Evolutionary conservation across 2,888 invertebrate species (phyloP), one percentile per base, ranked within the genome.

Genomic region (Lasioglossum malachurum): DNA sequence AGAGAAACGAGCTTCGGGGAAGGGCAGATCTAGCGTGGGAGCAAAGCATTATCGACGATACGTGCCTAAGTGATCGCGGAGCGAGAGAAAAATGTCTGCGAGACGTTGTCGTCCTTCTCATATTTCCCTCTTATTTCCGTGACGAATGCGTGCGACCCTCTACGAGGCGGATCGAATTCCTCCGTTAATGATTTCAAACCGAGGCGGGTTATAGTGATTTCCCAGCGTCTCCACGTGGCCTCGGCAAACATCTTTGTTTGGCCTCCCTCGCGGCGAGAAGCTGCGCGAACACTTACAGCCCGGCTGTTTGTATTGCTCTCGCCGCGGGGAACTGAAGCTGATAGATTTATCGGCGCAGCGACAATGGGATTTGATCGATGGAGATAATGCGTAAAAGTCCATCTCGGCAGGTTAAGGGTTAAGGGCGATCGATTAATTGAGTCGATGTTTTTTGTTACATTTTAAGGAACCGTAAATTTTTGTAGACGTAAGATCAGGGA

Each of bases 11-110:
- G 8, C 3, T n/a, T n/a, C 49, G 46, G 19, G 73, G 12, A 23
- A 38, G 77, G 35, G 67, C 41, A 57, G 49, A 41, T 38, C 23
- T 57, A n/a, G 57, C 71, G 69, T 35, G 38, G 69, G 69, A 85
- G 86, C 38, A 19, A 23, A 79, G 84, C 86, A 87, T 91, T 91
- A 90, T 91, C 88, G 86, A 78, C 60, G 88, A 89, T 90, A 93
- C 91, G 93, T 92, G 91, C 78, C 87, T 87, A 88, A 92, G 90
- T 92, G 90, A 91, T 92, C 60, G 78, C n/a, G 57, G 73, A 79
- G 53, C 74, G 79, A 87, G 84, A 81, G 57, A 85, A 79, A 84
- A 89, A 83, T 81, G 86, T 73, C 41, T 75, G 64, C 31, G 83
- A 38, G 67, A 38, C 19, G 19, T 19, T 27, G n/a, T 19, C 46